Base-by-base conservation (phyloP, 2,888 invertebrate genomes). In the Drosophila kuntzei region DNA sequence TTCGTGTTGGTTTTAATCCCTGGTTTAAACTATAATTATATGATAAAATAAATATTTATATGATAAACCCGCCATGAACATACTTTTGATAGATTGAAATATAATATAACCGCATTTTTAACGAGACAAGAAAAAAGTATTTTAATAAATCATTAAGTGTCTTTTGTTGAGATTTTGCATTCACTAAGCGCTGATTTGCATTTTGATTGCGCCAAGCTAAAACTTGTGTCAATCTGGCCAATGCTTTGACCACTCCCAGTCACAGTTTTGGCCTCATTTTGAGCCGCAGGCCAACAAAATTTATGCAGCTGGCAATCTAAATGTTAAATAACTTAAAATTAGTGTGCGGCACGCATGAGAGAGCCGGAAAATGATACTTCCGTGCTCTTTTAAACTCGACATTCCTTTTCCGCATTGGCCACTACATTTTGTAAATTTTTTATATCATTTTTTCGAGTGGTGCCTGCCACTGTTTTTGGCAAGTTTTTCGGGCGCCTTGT, bases 311-410 rank as follows among this genome's bases (percentile, higher is more conserved):
- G 67, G 62, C 76, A 71, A 79, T 74, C 82, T 76, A 67, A 79
- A 87, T 87, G 82, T 83, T 87, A 88, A 83, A 83, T 77, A 82
- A 71, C 77, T 72, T 43, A 67, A 72, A 88, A 83, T 83, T 83
- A 83, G 88, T 86, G 86, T 75, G 86, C 83, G 67, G 51, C 78
- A 88, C 83, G 86, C 83, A 83, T 83, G 83, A 72, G 67, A 71
- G 83, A 60, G 54, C 70, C 86, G 83, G 69, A 88, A 83, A 88
- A 82, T 82, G 78, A 82, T 83, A 82, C 75, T 71, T 79, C 86
- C 83, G 71, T 46, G 66, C 46, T 63, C 61, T 72, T 29, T 54
- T 29, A 66, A 55, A 58, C 63, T 82, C 73, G 61, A 76, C 79
- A 76, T 79, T 70, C 81, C 74, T 76, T 63, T 75, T 85, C 82